Evolutionary conservation across 2,888 invertebrate genomes (phyloP), one percentile per base, ranked within the genome.

Genomic region (Deilephila elpenor): DNA sequence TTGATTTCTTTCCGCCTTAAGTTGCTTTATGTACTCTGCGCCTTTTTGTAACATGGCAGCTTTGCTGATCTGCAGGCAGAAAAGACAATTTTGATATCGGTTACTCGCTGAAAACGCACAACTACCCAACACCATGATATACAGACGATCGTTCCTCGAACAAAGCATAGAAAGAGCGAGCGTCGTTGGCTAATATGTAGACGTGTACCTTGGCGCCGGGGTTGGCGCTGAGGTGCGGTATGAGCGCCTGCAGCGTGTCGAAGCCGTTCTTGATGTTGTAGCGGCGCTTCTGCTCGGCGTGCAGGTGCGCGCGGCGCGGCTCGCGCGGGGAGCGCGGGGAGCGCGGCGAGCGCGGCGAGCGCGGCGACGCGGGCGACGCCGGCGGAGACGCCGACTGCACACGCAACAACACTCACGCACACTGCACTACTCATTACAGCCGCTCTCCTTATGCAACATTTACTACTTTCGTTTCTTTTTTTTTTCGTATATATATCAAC

Each of bases 261-360:
- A 99, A 99, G 59, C 99, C 99, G 89, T 98, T 98, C 92, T 99
- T 99, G 84, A 99, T 99, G 90, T 99, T 99, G 89, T 98, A 98
- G 73, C 99, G 96, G 56, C 99, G 96, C 90, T 99, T 99, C 93
- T 99, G 99, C 88, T 99, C 99, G 0, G 99, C 98, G 91, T 98
- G 98, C 82, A 98, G 97, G 90, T 99, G 99, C 19, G 98, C 98
- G 76, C 97, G 97, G 73, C 98, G 96, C 82, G 97, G 96, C 86
- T 97, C 96, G 78, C 96, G 91, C 82, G 95, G 95, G 20, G 84
- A 89, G 75, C 88, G 86, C 67, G 80, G 78, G 73, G 97, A 97
- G 74, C 98, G 96, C 82, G 97, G 96, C 84, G 97, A 96, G 78
- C 96, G 88, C 86, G 93, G 93, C 0, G 94, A 88, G 75, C 88